Evolutionary conservation across 1,140 invertebrate genomes (phyloP).

Genomic region (Andrena cerasifolii): DNA sequence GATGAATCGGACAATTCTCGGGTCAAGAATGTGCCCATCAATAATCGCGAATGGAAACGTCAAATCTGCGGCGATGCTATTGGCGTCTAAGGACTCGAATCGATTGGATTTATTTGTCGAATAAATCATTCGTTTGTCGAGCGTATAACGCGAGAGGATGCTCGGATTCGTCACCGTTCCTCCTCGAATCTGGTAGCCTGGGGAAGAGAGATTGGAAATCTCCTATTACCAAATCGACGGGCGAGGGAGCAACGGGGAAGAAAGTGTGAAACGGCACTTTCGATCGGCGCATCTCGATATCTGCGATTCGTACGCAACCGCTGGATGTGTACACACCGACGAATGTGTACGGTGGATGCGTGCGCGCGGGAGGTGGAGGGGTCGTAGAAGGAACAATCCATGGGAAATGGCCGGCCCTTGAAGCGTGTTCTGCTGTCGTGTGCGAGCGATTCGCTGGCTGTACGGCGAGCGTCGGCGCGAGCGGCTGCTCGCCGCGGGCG

Average conservation of each 20-base stretch:
- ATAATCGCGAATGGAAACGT: constrained; percentile 9
- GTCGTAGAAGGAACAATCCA: constrained; percentile 7
- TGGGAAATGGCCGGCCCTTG: constrained; percentile 48
- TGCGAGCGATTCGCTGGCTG: constrained; percentile 16
- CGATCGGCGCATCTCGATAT: constrained; percentile 21
- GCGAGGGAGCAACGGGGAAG: background rate
- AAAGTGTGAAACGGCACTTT: constrained; percentile 43
- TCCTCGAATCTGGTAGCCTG: too few species aligned
- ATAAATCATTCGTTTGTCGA: background rate
- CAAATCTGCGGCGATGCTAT: background rate
- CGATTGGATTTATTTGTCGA: background rate
- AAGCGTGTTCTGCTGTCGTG: background rate
- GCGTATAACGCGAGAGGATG: background rate
- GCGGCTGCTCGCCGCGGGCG: constrained; percentile 54
- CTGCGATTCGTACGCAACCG: background rate
- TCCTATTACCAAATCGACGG: constrained; percentile 4
- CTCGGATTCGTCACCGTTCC: background rate
- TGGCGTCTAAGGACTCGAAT: background rate
- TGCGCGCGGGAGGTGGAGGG: background rate
- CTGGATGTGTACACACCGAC: background rate
- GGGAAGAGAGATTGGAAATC: constrained; percentile 11
- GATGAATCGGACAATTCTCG: constrained; percentile 7
- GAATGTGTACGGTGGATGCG: constrained; percentile 21
- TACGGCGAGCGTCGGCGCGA: constrained; percentile 4
- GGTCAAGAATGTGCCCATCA: background rate